These are phyloP conservation scores for Drosophila ercepeae DNA, from an alignment of 1,140 invertebrate species.

Conservation along the genomic window DNA sequence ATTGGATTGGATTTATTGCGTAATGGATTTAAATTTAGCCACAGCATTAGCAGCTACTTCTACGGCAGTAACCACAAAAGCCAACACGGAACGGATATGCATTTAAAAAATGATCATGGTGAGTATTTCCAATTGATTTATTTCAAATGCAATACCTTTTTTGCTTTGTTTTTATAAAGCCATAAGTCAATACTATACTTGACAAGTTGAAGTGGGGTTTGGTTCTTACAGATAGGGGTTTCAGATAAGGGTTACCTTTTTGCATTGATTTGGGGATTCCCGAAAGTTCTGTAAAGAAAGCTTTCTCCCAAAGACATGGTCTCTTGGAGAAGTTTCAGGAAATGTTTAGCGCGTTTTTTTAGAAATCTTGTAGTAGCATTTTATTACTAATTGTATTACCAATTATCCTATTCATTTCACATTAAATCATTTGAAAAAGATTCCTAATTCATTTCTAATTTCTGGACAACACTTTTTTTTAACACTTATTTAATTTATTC, in stretches of 20 bases:
- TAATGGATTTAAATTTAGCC: slow-evolving; percentile 78
- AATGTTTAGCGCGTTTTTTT: background rate
- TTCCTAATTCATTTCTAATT: slow-evolving; percentile 45
- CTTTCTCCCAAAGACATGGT: slow-evolving; percentile 16
- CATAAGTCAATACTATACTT: slow-evolving; percentile 4
- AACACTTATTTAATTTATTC: slow-evolving; percentile 34
- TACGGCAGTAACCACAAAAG: slow-evolving; percentile 21
- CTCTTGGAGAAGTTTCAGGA: background rate
- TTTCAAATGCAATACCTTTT: background rate
- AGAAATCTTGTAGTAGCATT: background rate
- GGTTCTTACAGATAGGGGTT: background rate
- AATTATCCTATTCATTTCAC: slow-evolving; percentile 3
- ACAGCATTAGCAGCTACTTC: slow-evolving; percentile 52
- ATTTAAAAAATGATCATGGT: slow-evolving; percentile 73
- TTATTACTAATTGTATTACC: slow-evolving; percentile 12
- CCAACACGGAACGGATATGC: slow-evolving; percentile 66
- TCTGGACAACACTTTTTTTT: slow-evolving; percentile 24
- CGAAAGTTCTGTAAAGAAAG: slow-evolving; percentile 57
- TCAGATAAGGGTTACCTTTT: background rate
- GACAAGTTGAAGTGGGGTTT: background rate
- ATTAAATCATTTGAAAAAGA: slow-evolving; percentile 21
- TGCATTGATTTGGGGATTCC: slow-evolving; percentile 11
- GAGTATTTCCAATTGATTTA: slow-evolving; percentile 37
- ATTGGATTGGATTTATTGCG: slow-evolving; percentile 74
- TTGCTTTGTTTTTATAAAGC: background rate